Evolutionary conservation across 1,140 invertebrate species (phyloP).

Genomic region (Akabosia matsudoensis): DNA sequence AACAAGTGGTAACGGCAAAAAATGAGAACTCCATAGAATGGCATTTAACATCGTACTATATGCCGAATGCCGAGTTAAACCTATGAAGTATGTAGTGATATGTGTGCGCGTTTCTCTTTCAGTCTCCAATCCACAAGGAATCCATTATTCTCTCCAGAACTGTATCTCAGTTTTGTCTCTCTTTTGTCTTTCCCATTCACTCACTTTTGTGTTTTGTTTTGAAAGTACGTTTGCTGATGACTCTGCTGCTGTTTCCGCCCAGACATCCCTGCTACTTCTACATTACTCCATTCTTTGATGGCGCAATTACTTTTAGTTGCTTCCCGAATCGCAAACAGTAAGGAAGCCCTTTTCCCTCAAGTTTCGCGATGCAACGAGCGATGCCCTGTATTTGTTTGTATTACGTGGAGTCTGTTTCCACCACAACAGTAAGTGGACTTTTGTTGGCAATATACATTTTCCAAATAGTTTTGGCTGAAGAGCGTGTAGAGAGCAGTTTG

Average conservation of each 20-base stretch:
- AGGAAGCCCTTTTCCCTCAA: too few relatives aligned
- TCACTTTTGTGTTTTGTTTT: not conserved
- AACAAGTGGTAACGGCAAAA: not conserved
- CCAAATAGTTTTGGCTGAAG: not conserved
- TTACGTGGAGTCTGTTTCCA: too few relatives aligned
- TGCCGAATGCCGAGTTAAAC: too few relatives aligned
- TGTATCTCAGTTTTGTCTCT: not conserved
- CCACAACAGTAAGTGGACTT: not conserved
- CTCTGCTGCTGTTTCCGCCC: not conserved
- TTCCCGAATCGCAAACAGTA: not conserved
- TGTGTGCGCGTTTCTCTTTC: not conserved
- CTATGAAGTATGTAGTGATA: too few relatives aligned
- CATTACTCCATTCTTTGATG: not conserved
- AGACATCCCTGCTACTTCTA: not conserved
- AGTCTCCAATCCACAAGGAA: not conserved
- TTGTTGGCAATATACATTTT: not conserved
- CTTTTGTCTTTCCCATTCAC: not conserved
- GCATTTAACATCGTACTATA: too few relatives aligned
- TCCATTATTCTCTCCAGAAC: not conserved
- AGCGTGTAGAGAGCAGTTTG: not conserved
- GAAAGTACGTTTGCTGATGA: not conserved
- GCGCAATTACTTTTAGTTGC: conserved; percentile 11
- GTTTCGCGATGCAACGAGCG: too few relatives aligned
- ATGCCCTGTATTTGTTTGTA: too few relatives aligned
- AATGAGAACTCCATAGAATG: not conserved